A percentile compares a stretch with the other conserved stretches of the same genome.
phyloP scores from a whole-genome alignment of 2,113 vertebrate species.

The Panthera uncia region DNA sequence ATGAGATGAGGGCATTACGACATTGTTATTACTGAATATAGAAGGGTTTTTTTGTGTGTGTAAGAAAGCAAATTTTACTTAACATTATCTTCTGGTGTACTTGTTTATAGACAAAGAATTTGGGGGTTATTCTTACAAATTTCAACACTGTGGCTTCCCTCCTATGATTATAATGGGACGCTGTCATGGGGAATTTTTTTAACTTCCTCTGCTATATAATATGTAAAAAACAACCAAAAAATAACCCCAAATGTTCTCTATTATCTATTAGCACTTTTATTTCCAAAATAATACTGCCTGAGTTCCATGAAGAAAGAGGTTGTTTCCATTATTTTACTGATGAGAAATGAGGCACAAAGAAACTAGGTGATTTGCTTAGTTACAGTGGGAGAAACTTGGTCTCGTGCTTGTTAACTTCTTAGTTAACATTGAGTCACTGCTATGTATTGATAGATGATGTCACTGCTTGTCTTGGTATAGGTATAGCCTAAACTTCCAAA shows the following conservation, averaged over 20 bases:
- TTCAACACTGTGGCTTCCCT: neutral
- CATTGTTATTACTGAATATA: neutral
- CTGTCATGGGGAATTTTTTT: neutral
- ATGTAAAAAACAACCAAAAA: neutral
- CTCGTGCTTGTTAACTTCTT: neutral
- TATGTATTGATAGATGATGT: no score
- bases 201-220: neutral
- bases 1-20: neutral
- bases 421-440: no score
- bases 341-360: neutral
- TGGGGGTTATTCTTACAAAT: neutral
- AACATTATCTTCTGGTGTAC: neutral
- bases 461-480: neutral
- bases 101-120: slow-evolving; percentile 29
- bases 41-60: neutral
- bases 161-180: neutral
- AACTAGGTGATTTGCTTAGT: neutral
- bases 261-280: neutral
- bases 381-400: neutral
- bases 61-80: neutral
- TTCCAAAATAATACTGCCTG: neutral
- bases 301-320: neutral
- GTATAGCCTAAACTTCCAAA: neutral
- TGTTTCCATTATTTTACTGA: slow-evolving; percentile 1
- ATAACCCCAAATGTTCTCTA: neutral